Conservation (phyloP, 2,888 invertebrate genomes). For the Cotesia congregata region DNA sequence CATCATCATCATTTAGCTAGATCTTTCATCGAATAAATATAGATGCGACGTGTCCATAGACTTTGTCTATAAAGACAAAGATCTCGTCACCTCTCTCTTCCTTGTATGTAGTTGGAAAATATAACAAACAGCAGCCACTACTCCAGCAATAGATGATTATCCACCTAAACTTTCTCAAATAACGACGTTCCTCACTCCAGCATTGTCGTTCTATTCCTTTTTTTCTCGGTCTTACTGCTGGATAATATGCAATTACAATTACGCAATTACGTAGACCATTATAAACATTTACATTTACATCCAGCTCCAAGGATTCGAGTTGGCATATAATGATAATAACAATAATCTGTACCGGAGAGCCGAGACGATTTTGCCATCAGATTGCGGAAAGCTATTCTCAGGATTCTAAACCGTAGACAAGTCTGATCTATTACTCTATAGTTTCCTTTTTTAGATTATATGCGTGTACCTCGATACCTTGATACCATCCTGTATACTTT, state of each 20-base stretch:
- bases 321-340: conserved; percentile 20
- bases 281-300: not conserved
- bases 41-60: conserved; percentile 7
- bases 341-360: conserved; percentile 25
- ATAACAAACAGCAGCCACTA: conserved; percentile 17
- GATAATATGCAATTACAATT: conserved; percentile 38
- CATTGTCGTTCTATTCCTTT: conserved; percentile 22
- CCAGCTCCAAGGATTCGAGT: not conserved
- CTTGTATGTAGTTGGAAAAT: not conserved
- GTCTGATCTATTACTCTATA: conserved; percentile 9
- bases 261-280: conserved; percentile 27
- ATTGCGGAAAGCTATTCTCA: conserved; percentile 36
- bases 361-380: conserved; percentile 30
- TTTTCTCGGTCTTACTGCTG: conserved; percentile 16
- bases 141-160: conserved; percentile 1
- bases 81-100: conserved; percentile 10
- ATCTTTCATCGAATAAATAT: not conserved
- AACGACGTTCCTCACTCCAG: not conserved
- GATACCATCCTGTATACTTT: not conserved
- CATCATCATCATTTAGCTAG: not conserved
- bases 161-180: conserved; percentile 36
- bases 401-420: conserved; percentile 16
- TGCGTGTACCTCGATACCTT: not conserved
- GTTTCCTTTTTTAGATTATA: conserved; percentile 13
- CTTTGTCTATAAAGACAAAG: conserved; percentile 22